Evolutionary conservation across 2,888 invertebrate genomes (phyloP), one percentile per base, ranked within the genome.

Genomic region (Lottia gigantea): DNA sequence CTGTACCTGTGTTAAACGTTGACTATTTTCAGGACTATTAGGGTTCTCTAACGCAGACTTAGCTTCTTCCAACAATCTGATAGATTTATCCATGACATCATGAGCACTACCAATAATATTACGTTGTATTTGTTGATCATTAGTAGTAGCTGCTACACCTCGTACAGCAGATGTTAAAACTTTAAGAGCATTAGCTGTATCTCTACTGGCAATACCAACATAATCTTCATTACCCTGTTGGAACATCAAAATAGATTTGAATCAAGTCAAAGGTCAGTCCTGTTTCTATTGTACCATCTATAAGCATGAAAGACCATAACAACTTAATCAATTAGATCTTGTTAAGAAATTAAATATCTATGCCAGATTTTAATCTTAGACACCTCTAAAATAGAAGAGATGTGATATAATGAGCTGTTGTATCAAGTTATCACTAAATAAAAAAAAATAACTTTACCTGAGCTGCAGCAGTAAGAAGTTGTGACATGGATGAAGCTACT

Each of bases 401-500:
- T n/a, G n/a, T n/a, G n/a, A n/a, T n/a, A n/a, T n/a, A n/a, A n/a
- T n/a, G n/a, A n/a, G n/a, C n/a, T n/a, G n/a, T n/a, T n/a, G n/a
- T n/a, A n/a, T n/a, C n/a, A n/a, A n/a, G n/a, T n/a, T n/a, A n/a
- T n/a, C n/a, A n/a, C n/a, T n/a, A n/a, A n/a, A n/a, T n/a, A n/a
- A n/a, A n/a, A n/a, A n/a, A n/a, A n/a, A n/a, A n/a, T n/a, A n/a
- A n/a, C n/a, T 64, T 64, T 78, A 89, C 89, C 87, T 93, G 94
- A 15, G 94, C 92, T 23, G 95, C 94, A 0, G 95, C 95, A 19
- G 95, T 95, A 68, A 96, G 91, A 71, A 98, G 90, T 85, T 95
- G 95, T 6, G 96, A 95, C 82, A 96, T 92, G 55, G 93, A 92
- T 66, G 95, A 93, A 67, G 94, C 95, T 0, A 96, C 94, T 63